Base-by-base conservation (phyloP, 2,113 vertebrate species). In the Anthoscopus minutus region DNA sequence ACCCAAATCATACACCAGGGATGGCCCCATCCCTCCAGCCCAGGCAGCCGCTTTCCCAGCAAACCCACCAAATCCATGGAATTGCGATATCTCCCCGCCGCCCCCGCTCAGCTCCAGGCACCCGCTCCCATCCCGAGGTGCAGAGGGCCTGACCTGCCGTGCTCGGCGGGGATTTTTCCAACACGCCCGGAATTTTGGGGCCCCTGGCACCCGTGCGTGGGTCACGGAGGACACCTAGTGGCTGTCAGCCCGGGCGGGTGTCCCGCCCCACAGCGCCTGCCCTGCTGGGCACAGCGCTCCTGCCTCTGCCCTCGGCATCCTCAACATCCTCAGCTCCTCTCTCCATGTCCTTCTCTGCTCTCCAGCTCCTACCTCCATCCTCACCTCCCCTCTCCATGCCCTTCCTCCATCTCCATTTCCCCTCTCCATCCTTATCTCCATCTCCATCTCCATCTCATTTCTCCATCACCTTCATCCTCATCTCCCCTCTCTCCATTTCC, bases 201-300 rank as follows among this genome's bases (percentile, higher is more conserved):
- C 37, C 31, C 57, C 57, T 4, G 18, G 6, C n/a, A 61, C 40
- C 37, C 42, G 58, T 94, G 89, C 62, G 74, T 17, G 45, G 50
- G 62, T 71, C 85, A 56, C 81, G 79, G 93, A 65, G 94, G 96
- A 95, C 96, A 95, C 44, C 96, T 97, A 95, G 95, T 5, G 96
- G 94, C 83, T 62, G 64, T 15, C 33, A 11, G 54, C 47, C 61
- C 37, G 2, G 2, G 84, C 37, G 11, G 78, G 45, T 45, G 56
- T 40, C 47, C 73, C 24, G 19, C 67, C 76, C 88, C 48, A 5
- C 50, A 5, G 65, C 69, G 21, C n/a, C 73, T 38, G 23, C 13
- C 57, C 23, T 20, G 38, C 57, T 10, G 71, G 35, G 37, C 38
- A 3, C 70, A 4, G 53, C n/a, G 35, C 51, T 11, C 8, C 86